A percentile compares a stretch with the other conserved stretches of the same genome.
Conservation (phyloP, 2,888 invertebrate species). For the Silvanus unidentatus region DNA sequence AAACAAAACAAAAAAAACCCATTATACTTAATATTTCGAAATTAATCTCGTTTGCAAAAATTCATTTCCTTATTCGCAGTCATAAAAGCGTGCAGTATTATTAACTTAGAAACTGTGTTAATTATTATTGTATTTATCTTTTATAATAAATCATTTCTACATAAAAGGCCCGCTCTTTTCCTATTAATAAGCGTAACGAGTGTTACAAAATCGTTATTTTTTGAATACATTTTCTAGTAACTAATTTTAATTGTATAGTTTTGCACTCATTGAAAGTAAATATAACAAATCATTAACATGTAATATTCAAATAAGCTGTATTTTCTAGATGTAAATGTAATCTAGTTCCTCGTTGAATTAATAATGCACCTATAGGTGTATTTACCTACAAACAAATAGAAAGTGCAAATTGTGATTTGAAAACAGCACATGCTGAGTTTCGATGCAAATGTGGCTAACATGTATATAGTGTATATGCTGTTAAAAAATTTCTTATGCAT, state of each 20-base stretch:
- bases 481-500: too few species aligned
- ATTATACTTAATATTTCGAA: slow-evolving; percentile 19
- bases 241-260: too few species aligned
- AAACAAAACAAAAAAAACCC: slow-evolving; percentile 9
- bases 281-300: too few species aligned
- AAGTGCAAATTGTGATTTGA: slow-evolving; percentile 9
- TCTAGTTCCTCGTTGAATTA: slow-evolving; percentile 7
- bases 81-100: slow-evolving; percentile 41
- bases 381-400: slow-evolving; percentile 9
- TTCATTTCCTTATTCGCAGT: slow-evolving; percentile 26
- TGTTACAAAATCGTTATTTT: background rate
- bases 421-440: slow-evolving; percentile 7
- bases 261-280: too few species aligned
- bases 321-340: slow-evolving; percentile 7
- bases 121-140: slow-evolving; percentile 40
- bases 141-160: slow-evolving; percentile 35
- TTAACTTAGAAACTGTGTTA: slow-evolving; percentile 41
- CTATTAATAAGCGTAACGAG: background rate
- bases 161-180: background rate
- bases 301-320: too few species aligned
- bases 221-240: too few species aligned
- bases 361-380: slow-evolving; percentile 7
- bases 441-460: slow-evolving; percentile 1
- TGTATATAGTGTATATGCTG: slow-evolving; percentile 7
- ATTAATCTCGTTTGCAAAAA: slow-evolving; percentile 22